Base-by-base conservation (phyloP, 2,113 vertebrate genomes). In the Lepisosteus osseus region DNA sequence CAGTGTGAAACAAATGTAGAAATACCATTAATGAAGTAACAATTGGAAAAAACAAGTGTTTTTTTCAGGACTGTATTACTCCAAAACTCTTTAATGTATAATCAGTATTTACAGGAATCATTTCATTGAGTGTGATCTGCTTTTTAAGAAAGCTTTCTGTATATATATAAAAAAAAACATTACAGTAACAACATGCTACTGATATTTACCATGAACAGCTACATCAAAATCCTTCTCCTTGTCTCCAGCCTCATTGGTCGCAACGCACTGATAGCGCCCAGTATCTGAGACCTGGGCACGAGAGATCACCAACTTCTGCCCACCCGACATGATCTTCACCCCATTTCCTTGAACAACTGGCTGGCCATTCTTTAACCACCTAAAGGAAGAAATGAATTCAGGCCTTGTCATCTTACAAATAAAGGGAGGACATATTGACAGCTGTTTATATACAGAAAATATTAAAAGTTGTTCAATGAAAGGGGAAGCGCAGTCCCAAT, bases 331-430 rank as follows among this genome's bases (percentile, higher is more conserved):
- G 59, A 96, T 73, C 56, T 89, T 89, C 70, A 91, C 80, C 63
- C 93, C 92, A 66, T 86, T 84, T 1, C 86, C 86, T 59, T 90
- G 88, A 73, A 87, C 87, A 56, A 95, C 67, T 3, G 89, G 85
- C 40, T 93, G 90, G 4, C 93, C 93, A 54, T 94, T 90, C 80
- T 98, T 99, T 45, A 94, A 85, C 97, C 97, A 99, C 76, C 97
- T 99, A 76, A 6, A 74, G 70, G 80, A 47, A 56, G 62, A 83
- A 56, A 6, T 7, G 8, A 65, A 40, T 8, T 8, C 8, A 40
- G 29, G 9, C 29, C n/a, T 54, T 13, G 29, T 0, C 29, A 29
- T 29, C 29, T 29, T 29, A 29, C 29, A 29, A 29, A 29, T 29
- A 29, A 29, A 29, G 29, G 29, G 29, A 29, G 29, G 29, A 29